These are phyloP conservation scores for Gymnarchus niloticus DNA, from an alignment of 2,113 vertebrate species.

Conservation along the genomic window DNA sequence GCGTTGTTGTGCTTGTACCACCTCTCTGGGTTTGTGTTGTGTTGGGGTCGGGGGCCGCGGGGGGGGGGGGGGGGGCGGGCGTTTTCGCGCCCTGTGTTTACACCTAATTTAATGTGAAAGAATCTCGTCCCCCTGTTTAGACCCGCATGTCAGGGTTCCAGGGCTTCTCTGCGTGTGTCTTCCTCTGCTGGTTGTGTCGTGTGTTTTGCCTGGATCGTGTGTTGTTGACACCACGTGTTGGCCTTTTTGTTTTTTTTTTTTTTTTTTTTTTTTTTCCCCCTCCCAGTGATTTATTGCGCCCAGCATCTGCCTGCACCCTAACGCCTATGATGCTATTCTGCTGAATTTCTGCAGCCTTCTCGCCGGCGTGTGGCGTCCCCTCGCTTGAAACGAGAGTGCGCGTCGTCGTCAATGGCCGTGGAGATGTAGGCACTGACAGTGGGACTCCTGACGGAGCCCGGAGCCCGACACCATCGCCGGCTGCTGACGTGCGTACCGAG, in stretches of 20 bases:
- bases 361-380: background rate
- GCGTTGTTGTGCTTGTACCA: too few relatives aligned
- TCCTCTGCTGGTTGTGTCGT: background rate
- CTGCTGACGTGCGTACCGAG: slow-evolving; percentile 36
- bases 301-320: background rate
- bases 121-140: background rate
- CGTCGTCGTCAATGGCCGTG: background rate
- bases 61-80: background rate
- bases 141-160: background rate
- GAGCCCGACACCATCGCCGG: slow-evolving; percentile 25
- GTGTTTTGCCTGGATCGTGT: background rate
- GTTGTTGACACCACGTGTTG: slow-evolving; percentile 16
- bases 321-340: background rate
- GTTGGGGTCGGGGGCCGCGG: background rate
- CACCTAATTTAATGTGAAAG: background rate
- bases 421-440: slow-evolving; percentile 1
- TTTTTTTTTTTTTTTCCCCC: background rate
- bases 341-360: background rate
- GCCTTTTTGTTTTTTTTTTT: slow-evolving; percentile 1
- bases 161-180: background rate
- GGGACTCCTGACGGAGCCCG: background rate
- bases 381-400: background rate
- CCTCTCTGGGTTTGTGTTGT: too few relatives aligned
- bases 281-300: background rate
- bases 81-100: background rate